phyloP scores from a whole-genome alignment of 2,113 vertebrate species.

The Odontophorus gujanensis region DNA sequence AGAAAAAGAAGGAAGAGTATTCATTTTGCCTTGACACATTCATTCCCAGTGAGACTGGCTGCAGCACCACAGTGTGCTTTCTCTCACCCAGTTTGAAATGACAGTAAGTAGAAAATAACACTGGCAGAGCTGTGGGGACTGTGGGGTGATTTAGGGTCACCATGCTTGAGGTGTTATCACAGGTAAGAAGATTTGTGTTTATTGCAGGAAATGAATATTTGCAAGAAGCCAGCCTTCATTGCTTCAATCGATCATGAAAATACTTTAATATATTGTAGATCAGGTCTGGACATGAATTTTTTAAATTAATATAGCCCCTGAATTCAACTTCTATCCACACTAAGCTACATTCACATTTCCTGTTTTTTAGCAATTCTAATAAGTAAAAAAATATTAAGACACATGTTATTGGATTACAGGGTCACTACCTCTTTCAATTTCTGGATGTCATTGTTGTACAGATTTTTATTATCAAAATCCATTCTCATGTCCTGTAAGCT shows the following conservation, averaged over 20 bases:
- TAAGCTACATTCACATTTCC: not conserved
- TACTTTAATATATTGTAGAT: not conserved
- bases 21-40: not conserved
- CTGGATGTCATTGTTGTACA: slow-evolving; percentile 22
- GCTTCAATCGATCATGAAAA: not conserved
- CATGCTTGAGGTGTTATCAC: not conserved
- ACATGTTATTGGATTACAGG: slow-evolving; percentile 52
- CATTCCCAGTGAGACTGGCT: not conserved
- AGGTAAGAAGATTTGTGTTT: not conserved
- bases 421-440: slow-evolving; percentile 60
- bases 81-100: not conserved
- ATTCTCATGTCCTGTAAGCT: slow-evolving; percentile 8
- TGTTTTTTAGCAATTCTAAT: slow-evolving; percentile 40
- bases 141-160: not conserved
- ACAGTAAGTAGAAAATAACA: not conserved
- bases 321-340: not conserved
- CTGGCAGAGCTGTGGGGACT: not conserved
- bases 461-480: slow-evolving; percentile 51
- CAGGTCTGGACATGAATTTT: not conserved
- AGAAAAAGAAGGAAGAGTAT: not conserved
- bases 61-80: not conserved
- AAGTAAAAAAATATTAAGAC: slow-evolving; percentile 55
- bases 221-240: not conserved
- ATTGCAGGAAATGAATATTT: not conserved
- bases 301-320: not conserved